phyloP scores from a whole-genome alignment of 2,113 vertebrate species.

The Hypomesus transpacificus region DNA sequence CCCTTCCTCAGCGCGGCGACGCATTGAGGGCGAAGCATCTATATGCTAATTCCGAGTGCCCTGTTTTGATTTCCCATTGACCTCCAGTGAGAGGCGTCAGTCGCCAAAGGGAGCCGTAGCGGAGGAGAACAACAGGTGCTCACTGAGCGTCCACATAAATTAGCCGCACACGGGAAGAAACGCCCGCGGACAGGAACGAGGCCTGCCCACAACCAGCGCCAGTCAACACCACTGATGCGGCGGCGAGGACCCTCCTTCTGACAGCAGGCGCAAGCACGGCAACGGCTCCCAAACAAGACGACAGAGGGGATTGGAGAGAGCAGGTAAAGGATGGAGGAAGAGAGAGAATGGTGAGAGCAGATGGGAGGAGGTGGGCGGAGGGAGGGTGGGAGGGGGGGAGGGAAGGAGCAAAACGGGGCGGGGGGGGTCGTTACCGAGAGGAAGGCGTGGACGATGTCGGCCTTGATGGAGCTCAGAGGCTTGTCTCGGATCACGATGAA shows the following conservation, averaged over 20 bases:
- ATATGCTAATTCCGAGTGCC: slow-evolving; percentile 71
- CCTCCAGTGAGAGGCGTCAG: slow-evolving; percentile 54
- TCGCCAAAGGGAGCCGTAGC: slow-evolving; percentile 48
- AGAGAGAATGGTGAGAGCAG: background rate
- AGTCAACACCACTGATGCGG: slow-evolving; percentile 22
- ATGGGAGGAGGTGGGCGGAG: background rate
- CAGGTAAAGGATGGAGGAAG: background rate
- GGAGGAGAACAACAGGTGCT: slow-evolving; percentile 54
- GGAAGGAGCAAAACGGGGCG: background rate
- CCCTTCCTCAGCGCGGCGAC: slow-evolving; percentile 17
- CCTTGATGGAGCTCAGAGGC: slow-evolving; percentile 98
- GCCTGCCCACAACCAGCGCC: slow-evolving; percentile 19
- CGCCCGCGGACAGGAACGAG: slow-evolving; percentile 32
- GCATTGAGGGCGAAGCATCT: slow-evolving; percentile 58
- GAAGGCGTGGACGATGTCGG: slow-evolving; percentile 97
- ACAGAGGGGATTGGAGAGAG: background rate
- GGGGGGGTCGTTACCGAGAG: slow-evolving; percentile 81
- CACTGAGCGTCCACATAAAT: slow-evolving; percentile 59
- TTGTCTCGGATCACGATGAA: slow-evolving; percentile 98
- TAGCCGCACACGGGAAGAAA: slow-evolving; percentile 42
- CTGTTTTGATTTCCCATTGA: slow-evolving; percentile 67
- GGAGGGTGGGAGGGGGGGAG: background rate
- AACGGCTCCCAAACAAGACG: background rate
- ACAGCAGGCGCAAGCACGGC: slow-evolving; percentile 25
- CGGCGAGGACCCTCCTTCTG: slow-evolving; percentile 18